Evolutionary conservation across 1,140 invertebrate species (phyloP).

Genomic region (Amphibalanus amphitrite): DNA sequence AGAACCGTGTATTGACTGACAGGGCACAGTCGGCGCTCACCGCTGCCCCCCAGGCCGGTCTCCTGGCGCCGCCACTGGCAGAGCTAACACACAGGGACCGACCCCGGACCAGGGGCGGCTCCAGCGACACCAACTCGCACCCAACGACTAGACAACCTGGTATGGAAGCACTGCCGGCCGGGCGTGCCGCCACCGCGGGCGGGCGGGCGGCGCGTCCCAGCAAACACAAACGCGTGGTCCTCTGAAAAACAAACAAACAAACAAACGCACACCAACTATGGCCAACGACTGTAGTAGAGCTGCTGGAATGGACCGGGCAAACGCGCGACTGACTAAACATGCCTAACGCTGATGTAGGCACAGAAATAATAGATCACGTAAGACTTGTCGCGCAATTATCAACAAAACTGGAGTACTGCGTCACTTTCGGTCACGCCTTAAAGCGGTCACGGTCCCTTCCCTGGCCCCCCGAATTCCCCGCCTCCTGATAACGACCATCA

Average conservation of each 20-base stretch:
- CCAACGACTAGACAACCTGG: slow-evolving; percentile 1
- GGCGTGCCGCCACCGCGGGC: too few species aligned
- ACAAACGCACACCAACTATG: too few species aligned
- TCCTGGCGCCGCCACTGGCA: too few species aligned
- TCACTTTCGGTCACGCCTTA: background rate
- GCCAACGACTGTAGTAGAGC: background rate
- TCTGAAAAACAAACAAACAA: background rate
- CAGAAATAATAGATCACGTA: background rate
- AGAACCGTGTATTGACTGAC: too few species aligned
- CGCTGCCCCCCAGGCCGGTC: too few species aligned
- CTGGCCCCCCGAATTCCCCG: background rate
- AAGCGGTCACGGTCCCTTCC: background rate
- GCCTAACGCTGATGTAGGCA: background rate
- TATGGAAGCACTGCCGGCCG: background rate
- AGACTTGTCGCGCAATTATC: background rate
- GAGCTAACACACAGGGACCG: too few species aligned
- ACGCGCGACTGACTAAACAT: too few species aligned
- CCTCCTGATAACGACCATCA: background rate
- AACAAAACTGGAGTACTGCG: background rate
- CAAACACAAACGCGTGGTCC: background rate
- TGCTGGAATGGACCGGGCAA: background rate
- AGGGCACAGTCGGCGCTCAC: too few species aligned
- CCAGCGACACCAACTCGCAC: too few species aligned
- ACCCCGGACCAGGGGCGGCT: too few species aligned
- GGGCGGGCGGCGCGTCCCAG: background rate